phyloP scores from a whole-genome alignment of 2,797 vertebrate genomes.

The Gymnopithys bicolor region DNA sequence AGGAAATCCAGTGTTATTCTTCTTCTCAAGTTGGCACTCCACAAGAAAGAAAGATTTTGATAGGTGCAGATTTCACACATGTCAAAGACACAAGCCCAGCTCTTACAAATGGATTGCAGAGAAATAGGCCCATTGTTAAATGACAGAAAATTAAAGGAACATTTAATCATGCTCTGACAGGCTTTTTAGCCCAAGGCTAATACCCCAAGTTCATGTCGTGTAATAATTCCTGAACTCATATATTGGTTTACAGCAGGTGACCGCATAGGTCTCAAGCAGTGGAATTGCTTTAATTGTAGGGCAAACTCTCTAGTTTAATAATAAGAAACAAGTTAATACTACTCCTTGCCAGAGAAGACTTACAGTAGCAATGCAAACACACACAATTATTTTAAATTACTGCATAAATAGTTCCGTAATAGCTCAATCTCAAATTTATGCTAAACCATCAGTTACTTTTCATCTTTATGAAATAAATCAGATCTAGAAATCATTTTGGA shows the following conservation, averaged over 20 bases:
- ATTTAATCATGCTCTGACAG: not conserved
- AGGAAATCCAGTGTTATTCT: not conserved
- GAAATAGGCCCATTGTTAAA: not conserved
- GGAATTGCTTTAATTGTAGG: not conserved
- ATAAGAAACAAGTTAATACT: not conserved
- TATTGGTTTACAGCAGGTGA: not conserved
- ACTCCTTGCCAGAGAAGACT: not conserved
- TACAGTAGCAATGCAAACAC: not conserved
- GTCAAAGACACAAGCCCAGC: not conserved
- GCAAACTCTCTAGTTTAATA: not conserved
- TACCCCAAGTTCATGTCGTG: not conserved
- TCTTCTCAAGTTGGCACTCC: not conserved
- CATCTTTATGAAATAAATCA: not conserved
- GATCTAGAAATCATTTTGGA: not conserved
- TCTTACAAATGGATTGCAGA: not conserved
- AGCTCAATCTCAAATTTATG: not conserved
- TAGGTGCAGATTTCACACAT: not conserved
- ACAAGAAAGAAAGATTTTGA: constrained; percentile 6
- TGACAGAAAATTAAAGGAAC: not conserved
- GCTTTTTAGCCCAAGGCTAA: not conserved
- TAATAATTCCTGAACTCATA: not conserved
- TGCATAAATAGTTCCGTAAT: not conserved
- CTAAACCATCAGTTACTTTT: not conserved
- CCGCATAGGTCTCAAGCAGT: not conserved
- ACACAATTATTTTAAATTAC: not conserved